Evolutionary conservation across 2,113 vertebrate species (phyloP).

Genomic region (Burhinus bistriatus): DNA sequence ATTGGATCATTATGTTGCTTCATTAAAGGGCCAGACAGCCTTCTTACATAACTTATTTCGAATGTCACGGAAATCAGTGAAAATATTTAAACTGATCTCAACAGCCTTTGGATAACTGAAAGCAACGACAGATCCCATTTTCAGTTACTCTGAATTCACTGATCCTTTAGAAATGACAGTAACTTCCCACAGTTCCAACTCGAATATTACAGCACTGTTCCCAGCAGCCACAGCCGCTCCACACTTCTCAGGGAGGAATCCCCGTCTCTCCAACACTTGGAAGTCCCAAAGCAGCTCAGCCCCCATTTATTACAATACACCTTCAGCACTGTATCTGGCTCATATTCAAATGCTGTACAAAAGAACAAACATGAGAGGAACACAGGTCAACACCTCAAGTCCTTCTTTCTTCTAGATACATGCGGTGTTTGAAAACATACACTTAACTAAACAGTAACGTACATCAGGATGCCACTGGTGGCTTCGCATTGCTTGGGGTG

Average conservation of each 20-base stretch:
- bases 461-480: neutral
- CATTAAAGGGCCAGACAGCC: too few relatives aligned
- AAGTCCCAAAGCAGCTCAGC: neutral
- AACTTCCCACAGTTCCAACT: neutral
- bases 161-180: neutral
- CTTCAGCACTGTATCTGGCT: neutral
- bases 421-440: neutral
- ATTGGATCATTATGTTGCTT: neutral
- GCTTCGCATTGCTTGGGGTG: neutral
- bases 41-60: neutral
- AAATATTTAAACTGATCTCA: neutral
- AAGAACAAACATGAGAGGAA: neutral
- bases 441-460: neutral
- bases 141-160: neutral
- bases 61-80: neutral
- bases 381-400: neutral
- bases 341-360: neutral
- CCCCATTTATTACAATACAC: neutral
- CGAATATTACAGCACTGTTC: rapidly evolving
- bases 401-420: neutral
- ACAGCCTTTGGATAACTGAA: neutral
- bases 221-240: rapidly evolving
- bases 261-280: too few relatives aligned
- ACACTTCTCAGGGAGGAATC: neutral
- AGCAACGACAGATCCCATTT: neutral